A percentile compares a stretch with the other conserved stretches of the same genome.
Conservation (phyloP, 2,113 vertebrate species). For the Pseudorhombus dupliciocellatus region DNA sequence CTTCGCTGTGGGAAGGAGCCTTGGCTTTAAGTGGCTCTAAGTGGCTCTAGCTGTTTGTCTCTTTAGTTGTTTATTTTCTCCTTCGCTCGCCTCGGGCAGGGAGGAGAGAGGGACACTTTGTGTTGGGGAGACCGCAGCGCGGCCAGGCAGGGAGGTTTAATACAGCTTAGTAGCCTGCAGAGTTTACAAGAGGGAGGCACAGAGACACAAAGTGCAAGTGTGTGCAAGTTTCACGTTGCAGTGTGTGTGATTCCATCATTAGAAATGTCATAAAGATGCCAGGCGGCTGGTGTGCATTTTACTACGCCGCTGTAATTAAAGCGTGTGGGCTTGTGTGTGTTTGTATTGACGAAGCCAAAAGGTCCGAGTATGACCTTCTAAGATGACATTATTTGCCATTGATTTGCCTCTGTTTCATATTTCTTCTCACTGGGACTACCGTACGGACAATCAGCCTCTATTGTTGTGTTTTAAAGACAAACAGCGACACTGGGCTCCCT, state of each 20-base stretch:
- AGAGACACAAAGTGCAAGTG: slow-evolving; percentile 62
- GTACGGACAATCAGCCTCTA: slow-evolving; percentile 62
- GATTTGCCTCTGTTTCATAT: slow-evolving; percentile 71
- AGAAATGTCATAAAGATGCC: slow-evolving; percentile 67
- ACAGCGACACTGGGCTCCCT: slow-evolving; percentile 50
- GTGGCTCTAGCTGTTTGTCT: slow-evolving; percentile 81
- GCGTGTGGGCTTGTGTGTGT: slow-evolving; percentile 43
- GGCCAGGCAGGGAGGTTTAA: slow-evolving; percentile 70
- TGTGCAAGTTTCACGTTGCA: slow-evolving; percentile 61
- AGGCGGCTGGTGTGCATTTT: slow-evolving; percentile 40
- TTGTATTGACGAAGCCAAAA: slow-evolving; percentile 75
- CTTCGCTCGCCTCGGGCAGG: slow-evolving; percentile 67
- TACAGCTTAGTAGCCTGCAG: slow-evolving; percentile 67
- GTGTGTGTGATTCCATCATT: slow-evolving; percentile 52
- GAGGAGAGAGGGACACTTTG: slow-evolving; percentile 73
- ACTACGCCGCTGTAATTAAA: slow-evolving; percentile 38
- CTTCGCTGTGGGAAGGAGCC: slow-evolving; percentile 78
- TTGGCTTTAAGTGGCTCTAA: slow-evolving; percentile 81
- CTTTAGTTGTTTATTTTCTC: slow-evolving; percentile 78
- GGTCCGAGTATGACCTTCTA: slow-evolving; percentile 80
- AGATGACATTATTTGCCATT: slow-evolving; percentile 80
- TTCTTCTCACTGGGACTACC: slow-evolving; percentile 65
- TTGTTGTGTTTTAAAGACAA: slow-evolving; percentile 74
- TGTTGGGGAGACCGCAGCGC: slow-evolving; percentile 53
- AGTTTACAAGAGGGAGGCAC: slow-evolving; percentile 60